Conservation (phyloP, 2,888 invertebrate species). For the Lasioglossum villosulum region DNA sequence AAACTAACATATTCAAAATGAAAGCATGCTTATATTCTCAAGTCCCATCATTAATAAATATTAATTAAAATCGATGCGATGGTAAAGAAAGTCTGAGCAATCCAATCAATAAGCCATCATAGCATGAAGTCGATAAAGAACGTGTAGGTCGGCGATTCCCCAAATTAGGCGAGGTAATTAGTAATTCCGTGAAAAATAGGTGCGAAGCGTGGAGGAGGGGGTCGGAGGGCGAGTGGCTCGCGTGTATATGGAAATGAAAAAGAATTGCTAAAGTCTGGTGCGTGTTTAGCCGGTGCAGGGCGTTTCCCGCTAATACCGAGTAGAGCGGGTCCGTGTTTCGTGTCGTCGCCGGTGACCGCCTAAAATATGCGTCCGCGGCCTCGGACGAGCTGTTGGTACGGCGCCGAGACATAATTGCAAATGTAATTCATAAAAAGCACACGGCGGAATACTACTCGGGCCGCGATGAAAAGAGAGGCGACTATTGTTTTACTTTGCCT, state of each 20-base stretch:
- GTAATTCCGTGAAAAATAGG: slow-evolving; percentile 15
- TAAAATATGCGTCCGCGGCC: slow-evolving; percentile 68
- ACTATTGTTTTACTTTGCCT: slow-evolving; percentile 57
- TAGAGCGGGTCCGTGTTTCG: slow-evolving; percentile 28
- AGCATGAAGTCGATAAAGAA: background rate
- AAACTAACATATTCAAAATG: too few species aligned
- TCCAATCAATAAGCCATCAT: background rate
- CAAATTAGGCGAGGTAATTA: background rate
- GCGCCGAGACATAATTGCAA: slow-evolving; percentile 74
- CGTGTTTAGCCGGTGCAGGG: slow-evolving; percentile 53
- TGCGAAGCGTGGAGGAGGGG: slow-evolving; percentile 4
- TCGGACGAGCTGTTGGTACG: slow-evolving; percentile 54
- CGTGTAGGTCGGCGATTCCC: background rate
- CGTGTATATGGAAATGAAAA: slow-evolving; percentile 61
- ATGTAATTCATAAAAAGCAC: slow-evolving; percentile 76
- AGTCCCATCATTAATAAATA: background rate
- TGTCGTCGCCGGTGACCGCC: slow-evolving; percentile 45
- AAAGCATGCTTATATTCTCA: background rate
- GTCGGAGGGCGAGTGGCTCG: background rate
- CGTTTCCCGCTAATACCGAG: slow-evolving; percentile 49
- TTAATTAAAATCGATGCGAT: background rate
- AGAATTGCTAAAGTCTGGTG: slow-evolving; percentile 61
- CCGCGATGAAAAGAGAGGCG: slow-evolving; percentile 16
- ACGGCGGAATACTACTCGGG: slow-evolving; percentile 26
- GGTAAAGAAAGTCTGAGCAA: too few species aligned